phyloP scores from a whole-genome alignment of 2,888 invertebrate species.

The Campaea margaritaria region DNA sequence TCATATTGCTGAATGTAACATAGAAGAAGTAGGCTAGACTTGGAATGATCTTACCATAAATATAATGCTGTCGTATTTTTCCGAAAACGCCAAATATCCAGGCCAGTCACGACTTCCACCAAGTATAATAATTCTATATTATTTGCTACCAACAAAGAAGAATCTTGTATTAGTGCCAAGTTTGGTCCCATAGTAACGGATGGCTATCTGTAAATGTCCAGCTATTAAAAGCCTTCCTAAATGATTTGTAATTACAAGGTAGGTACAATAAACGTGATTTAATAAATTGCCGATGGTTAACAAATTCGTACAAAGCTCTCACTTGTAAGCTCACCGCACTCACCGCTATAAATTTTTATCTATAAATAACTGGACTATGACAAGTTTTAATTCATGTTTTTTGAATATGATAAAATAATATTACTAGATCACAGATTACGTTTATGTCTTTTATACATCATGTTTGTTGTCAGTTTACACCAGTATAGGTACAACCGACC shows the following conservation, averaged over 20 bases:
- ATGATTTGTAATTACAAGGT: conserved; percentile 14
- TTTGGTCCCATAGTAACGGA: conserved; percentile 14
- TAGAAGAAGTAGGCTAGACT: conserved; percentile 10
- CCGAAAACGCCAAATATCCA: conserved; percentile 33
- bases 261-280: background rate
- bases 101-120: conserved; percentile 33
- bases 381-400: no score
- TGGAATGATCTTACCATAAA: conserved; percentile 9
- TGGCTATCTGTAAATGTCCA: conserved; percentile 16
- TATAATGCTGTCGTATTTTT: conserved; percentile 21
- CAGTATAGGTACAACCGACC: no score
- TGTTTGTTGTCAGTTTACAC: no score
- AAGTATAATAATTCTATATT: conserved; percentile 30
- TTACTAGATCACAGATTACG: no score
- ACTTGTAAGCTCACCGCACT: background rate
- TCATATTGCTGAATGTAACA: no score
- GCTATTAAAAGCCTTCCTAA: conserved; percentile 19
- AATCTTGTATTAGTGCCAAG: conserved; percentile 29
- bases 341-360: no score
- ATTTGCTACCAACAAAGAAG: conserved; percentile 34
- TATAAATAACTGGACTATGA: no score
- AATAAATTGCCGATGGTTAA: background rate
- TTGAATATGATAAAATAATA: no score
- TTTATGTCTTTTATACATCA: no score
- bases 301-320: background rate